Evolutionary conservation across 1,140 invertebrate genomes (phyloP).

Genomic region (Drosophila asahinai): DNA sequence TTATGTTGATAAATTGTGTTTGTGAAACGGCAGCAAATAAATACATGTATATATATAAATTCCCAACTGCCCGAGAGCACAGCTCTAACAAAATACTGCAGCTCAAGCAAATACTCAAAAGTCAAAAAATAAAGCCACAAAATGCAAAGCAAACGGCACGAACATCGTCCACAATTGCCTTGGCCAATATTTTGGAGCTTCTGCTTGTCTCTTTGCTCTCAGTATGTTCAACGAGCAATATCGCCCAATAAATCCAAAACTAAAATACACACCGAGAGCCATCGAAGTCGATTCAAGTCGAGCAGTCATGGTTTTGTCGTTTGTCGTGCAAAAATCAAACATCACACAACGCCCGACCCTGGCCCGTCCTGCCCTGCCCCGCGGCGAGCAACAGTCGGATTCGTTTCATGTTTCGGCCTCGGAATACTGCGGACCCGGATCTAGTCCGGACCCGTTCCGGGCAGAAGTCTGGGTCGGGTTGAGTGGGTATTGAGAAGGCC

Average conservation of each 20-base stretch:
- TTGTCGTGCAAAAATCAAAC: slow-evolving; percentile 53
- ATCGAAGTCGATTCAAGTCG: slow-evolving; percentile 37
- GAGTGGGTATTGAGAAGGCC: slow-evolving; percentile 40
- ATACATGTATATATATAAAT: slow-evolving; percentile 2
- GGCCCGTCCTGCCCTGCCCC: slow-evolving; percentile 10
- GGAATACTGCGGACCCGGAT: not conserved
- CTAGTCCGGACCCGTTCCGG: not conserved
- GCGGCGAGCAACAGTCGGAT: slow-evolving; percentile 37
- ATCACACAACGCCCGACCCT: slow-evolving; percentile 15
- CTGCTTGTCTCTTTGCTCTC: slow-evolving; percentile 33
- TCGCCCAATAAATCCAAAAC: slow-evolving; percentile 76
- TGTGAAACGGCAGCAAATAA: slow-evolving; percentile 40
- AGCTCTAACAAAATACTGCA: slow-evolving; percentile 65
- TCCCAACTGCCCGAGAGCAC: slow-evolving; percentile 24
- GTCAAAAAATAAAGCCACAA: slow-evolving; percentile 52
- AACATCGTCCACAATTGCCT: slow-evolving; percentile 51
- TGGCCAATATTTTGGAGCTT: slow-evolving; percentile 63
- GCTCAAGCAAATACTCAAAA: slow-evolving; percentile 65
- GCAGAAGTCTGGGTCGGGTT: slow-evolving; percentile 11
- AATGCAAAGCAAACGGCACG: slow-evolving; percentile 69
- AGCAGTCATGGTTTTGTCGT: slow-evolving; percentile 20
- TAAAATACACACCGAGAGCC: slow-evolving; percentile 61
- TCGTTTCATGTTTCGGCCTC: slow-evolving; percentile 16
- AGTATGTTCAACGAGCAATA: slow-evolving; percentile 55
- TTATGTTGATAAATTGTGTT: slow-evolving; percentile 63